Percentiles rank a stretch among this genome's conserved stretches.
Conservation (phyloP, 2,797 vertebrate species). For the Mastacembelus armatus region DNA sequence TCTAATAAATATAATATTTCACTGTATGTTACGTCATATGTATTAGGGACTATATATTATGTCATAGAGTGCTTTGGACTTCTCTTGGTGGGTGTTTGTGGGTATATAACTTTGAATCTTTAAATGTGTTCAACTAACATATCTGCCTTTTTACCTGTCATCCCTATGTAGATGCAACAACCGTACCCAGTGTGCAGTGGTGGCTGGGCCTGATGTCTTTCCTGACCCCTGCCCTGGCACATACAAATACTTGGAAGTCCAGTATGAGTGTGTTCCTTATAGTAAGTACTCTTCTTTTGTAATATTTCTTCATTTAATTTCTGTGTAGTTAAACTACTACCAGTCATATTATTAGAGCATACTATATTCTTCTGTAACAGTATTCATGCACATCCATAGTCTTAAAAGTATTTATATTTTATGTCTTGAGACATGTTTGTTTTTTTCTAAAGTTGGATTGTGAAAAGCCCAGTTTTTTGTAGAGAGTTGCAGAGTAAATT, state of each 20-base stretch:
- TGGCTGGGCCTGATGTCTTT: conserved; percentile 97
- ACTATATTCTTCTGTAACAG: background rate
- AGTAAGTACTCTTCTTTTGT: conserved; percentile 87
- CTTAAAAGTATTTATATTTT: no score
- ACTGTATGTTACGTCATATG: conserved; percentile 3
- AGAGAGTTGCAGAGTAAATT: conserved; percentile 7
- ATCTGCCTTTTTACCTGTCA: conserved; percentile 15
- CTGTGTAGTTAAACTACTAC: background rate
- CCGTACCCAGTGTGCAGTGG: conserved; percentile 96
- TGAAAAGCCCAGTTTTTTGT: background rate
- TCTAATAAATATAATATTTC: conserved; percentile 3
- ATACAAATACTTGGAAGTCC: conserved; percentile 98
- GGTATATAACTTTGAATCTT: background rate
- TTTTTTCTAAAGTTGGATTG: background rate
- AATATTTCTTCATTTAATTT: background rate
- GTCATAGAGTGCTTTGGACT: conserved; percentile 1
- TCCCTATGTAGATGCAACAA: conserved; percentile 92
- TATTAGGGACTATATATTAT: background rate
- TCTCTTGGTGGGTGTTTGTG: background rate
- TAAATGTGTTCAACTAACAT: conserved; percentile 5
- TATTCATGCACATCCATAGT: background rate
- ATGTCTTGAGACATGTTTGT: no score
- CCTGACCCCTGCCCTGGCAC: conserved; percentile 98
- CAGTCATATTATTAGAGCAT: background rate
- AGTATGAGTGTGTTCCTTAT: conserved; percentile 98